Conservation (phyloP, 1,140 invertebrate species). For the Calosoma granatense region DNA sequence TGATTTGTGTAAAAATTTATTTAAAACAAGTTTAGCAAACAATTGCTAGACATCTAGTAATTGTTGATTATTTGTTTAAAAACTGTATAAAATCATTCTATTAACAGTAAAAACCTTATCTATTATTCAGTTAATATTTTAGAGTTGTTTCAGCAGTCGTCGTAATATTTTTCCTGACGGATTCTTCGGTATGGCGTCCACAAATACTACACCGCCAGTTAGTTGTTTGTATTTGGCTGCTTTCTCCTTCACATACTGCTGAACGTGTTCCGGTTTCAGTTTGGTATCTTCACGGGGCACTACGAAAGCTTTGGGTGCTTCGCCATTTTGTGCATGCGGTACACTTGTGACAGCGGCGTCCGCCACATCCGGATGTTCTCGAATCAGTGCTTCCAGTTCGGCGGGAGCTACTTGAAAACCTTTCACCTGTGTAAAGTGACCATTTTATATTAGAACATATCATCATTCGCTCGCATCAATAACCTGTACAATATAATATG, state of each 20-base stretch:
- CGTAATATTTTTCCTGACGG: slow-evolving; percentile 53
- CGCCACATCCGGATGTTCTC: slow-evolving; percentile 57
- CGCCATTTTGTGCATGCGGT: slow-evolving; percentile 58
- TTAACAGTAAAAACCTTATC: too few relatives aligned
- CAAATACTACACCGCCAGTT: slow-evolving; percentile 40
- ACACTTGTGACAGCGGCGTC: slow-evolving; percentile 76
- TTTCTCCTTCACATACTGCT: slow-evolving; percentile 30
- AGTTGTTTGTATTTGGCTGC: slow-evolving; percentile 35
- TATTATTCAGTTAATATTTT: too few relatives aligned
- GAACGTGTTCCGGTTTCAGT: slow-evolving; percentile 33
- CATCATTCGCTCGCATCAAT: slow-evolving; percentile 37
- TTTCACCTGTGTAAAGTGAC: slow-evolving; percentile 38
- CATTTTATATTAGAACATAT: not conserved
- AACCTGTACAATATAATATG: not conserved
- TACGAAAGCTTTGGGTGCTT: slow-evolving; percentile 65
- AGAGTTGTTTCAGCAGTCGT: slow-evolving; percentile 33
- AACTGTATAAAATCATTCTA: too few relatives aligned
- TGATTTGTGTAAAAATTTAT: too few relatives aligned
- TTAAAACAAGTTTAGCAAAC: too few relatives aligned
- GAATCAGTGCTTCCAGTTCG: slow-evolving; percentile 68
- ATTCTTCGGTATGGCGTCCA: slow-evolving; percentile 49
- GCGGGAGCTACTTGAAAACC: slow-evolving; percentile 72
- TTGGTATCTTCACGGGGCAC: slow-evolving; percentile 36
- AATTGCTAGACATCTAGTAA: too few relatives aligned
- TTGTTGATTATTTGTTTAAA: too few relatives aligned